Evolutionary conservation across 2,888 invertebrate genomes (phyloP).

Genomic region (Rhimphoctona megacephalus): DNA sequence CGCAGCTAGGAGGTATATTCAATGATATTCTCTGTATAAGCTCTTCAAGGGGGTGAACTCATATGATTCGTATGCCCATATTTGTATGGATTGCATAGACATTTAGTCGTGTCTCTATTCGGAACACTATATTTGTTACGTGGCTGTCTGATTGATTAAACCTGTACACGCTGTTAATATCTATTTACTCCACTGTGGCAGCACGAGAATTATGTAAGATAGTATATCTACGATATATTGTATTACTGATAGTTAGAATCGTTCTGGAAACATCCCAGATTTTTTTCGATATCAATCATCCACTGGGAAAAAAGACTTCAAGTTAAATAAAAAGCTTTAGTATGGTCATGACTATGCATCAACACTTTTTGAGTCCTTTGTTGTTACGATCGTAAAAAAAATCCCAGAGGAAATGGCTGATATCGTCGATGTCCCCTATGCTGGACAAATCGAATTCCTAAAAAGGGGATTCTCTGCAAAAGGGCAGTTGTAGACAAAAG

Average conservation of each 20-base stretch:
- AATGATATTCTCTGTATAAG: conserved; percentile 24
- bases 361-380: not conserved
- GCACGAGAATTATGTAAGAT: not conserved
- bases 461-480: conserved; percentile 28
- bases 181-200: not conserved
- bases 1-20: conserved; percentile 8
- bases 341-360: not conserved
- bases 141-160: conserved; percentile 18
- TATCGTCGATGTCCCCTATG: not conserved
- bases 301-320: not conserved
- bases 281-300: not conserved
- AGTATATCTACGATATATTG: not conserved
- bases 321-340: not conserved
- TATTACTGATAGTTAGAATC: not conserved
- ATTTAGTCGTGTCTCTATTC: conserved; percentile 2
- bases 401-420: not conserved
- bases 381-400: not conserved
- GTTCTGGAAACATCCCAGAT: not conserved
- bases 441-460: conserved; percentile 11
- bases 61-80: conserved; percentile 5
- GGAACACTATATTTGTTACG: conserved; percentile 16
- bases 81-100: not conserved
- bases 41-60: conserved; percentile 11
- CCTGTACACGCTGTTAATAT: not conserved
- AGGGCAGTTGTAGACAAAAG: conserved; percentile 58